Percentiles rank a stretch among this genome's conserved stretches.
Conservation (phyloP, 2,888 invertebrate genomes). For the Frankliniella intonsa region DNA sequence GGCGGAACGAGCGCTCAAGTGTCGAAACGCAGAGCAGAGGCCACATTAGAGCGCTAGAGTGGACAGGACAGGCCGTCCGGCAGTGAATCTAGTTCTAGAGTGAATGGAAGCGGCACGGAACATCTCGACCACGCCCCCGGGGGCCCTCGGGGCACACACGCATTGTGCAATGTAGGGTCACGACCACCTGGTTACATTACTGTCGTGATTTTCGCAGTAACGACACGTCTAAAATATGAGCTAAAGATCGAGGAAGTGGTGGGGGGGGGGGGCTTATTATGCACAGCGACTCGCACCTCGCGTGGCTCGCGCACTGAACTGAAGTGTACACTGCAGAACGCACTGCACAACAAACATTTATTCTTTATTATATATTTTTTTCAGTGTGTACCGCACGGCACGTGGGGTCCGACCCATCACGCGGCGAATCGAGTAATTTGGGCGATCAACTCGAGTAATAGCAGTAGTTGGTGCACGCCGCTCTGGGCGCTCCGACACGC, state of each 20-base stretch:
- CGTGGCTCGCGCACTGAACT: background rate
- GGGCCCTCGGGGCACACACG: too few relatives aligned
- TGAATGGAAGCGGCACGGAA: too few relatives aligned
- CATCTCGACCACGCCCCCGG: too few relatives aligned
- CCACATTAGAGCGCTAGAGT: too few relatives aligned
- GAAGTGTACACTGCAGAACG: background rate
- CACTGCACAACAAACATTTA: background rate
- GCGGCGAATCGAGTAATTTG: background rate
- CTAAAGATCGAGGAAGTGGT: background rate
- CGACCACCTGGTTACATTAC: too few relatives aligned
- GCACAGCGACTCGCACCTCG: background rate
- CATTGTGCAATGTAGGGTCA: too few relatives aligned
- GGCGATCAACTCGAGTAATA: background rate
- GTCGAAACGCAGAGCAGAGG: too few relatives aligned
- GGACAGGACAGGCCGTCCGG: too few relatives aligned
- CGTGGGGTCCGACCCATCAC: slow-evolving; percentile 1
- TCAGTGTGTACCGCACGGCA: background rate
- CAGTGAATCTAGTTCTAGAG: too few relatives aligned
- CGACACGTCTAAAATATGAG: too few relatives aligned
- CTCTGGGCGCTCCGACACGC: background rate
- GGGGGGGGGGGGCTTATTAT: background rate
- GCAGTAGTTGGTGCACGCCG: background rate
- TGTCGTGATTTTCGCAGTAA: too few relatives aligned
- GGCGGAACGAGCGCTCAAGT: too few relatives aligned
- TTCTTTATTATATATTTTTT: background rate